These are phyloP conservation scores for Plebejus melissa DNA, from an alignment of 2,888 invertebrate species.

Conservation along the genomic window DNA sequence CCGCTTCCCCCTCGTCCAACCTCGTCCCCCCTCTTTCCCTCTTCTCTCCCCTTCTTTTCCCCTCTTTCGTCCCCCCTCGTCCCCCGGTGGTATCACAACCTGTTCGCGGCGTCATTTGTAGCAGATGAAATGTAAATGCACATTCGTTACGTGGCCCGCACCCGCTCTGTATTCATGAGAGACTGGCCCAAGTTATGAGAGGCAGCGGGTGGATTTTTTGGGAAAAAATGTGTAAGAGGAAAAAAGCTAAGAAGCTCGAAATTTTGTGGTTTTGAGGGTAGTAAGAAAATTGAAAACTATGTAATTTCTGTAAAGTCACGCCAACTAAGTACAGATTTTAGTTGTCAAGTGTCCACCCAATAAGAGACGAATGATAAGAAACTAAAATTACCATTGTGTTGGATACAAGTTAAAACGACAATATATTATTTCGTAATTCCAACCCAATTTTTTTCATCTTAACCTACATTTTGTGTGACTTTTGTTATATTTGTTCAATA, in stretches of 20 bases:
- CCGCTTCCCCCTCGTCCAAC: background rate
- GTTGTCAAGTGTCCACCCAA: too few relatives aligned
- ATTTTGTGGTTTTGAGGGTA: background rate
- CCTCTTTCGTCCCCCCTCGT: constrained; percentile 23
- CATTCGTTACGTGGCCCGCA: constrained; percentile 72
- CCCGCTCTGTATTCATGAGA: constrained; percentile 76
- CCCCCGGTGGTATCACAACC: constrained; percentile 53
- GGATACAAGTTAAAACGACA: too few relatives aligned
- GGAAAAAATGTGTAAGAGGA: too few relatives aligned
- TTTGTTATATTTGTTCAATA: too few relatives aligned
- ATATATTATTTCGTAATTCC: too few relatives aligned
- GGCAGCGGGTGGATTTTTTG: constrained; percentile 33
- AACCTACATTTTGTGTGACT: too few relatives aligned
- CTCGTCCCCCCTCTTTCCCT: constrained; percentile 43
- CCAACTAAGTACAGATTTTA: too few relatives aligned
- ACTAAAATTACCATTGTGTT: too few relatives aligned
- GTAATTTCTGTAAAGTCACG: too few relatives aligned
- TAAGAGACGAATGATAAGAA: too few relatives aligned
- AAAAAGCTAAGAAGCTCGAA: background rate
- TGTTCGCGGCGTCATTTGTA: constrained; percentile 75
- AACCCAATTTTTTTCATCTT: too few relatives aligned
- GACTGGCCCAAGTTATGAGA: constrained; percentile 41
- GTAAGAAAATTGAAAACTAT: too few relatives aligned
- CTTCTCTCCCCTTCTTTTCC: constrained; percentile 22
- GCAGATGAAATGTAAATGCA: constrained; percentile 77